Evolutionary conservation across 2,797 vertebrate genomes (phyloP).

Genomic region (Argyrosomus regius): DNA sequence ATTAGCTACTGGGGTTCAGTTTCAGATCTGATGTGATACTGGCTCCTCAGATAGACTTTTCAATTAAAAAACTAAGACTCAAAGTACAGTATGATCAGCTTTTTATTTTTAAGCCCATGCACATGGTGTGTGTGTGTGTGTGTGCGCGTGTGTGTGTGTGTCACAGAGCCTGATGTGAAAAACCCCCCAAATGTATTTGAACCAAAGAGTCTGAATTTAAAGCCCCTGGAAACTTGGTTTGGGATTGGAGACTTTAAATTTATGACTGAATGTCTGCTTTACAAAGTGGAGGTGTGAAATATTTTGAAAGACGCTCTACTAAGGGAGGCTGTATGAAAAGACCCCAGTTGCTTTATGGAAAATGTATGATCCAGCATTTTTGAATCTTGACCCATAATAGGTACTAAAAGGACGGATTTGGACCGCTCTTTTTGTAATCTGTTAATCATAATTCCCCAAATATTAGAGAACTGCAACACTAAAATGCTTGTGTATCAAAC

Average conservation of each 20-base stretch:
- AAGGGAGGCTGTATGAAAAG: neutral
- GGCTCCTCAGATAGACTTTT: neutral
- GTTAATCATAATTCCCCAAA: neutral
- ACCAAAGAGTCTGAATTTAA: constrained; percentile 4
- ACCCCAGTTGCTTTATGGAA: neutral
- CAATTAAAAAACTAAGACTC: neutral
- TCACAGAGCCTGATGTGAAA: constrained; percentile 7
- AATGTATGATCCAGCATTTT: neutral
- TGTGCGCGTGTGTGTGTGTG: too few relatives aligned
- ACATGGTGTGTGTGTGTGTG: neutral
- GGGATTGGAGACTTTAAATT: neutral
- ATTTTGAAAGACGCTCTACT: neutral
- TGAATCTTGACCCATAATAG: neutral
- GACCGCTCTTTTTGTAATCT: neutral
- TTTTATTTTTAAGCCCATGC: constrained; percentile 9
- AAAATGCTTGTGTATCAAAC: neutral
- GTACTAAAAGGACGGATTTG: neutral
- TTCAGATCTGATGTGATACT: neutral
- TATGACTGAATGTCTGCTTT: neutral
- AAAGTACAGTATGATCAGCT: neutral
- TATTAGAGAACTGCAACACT: neutral
- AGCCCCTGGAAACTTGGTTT: neutral
- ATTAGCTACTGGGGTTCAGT: neutral
- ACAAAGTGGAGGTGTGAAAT: neutral
- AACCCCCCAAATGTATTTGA: neutral